Conservation (phyloP, 2,888 invertebrate genomes). For the Chalcosyrphus nemorum region DNA sequence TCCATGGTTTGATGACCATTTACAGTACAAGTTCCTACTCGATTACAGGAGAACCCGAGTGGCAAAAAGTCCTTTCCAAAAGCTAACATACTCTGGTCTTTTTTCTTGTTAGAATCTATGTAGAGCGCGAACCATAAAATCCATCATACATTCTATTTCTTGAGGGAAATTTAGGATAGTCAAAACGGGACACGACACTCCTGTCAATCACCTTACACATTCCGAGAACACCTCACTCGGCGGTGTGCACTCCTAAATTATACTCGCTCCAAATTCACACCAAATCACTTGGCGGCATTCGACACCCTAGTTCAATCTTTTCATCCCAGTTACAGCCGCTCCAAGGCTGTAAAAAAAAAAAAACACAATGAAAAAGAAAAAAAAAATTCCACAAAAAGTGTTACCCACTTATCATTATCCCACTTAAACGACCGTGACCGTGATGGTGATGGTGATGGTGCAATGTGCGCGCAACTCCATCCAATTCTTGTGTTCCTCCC, state of each 20-base stretch:
- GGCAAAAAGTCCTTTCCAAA: not conserved
- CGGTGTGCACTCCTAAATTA: slow-evolving; percentile 59
- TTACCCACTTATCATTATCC: slow-evolving; percentile 72
- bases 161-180: not conserved
- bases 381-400: slow-evolving; percentile 63
- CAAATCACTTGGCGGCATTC: slow-evolving; percentile 58
- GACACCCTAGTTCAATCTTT: slow-evolving; percentile 18
- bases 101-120: not conserved
- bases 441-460: slow-evolving; percentile 37
- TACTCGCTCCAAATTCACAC: slow-evolving; percentile 67
- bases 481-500: slow-evolving; percentile 37
- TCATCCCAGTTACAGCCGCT: slow-evolving; percentile 9
- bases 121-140: not conserved
- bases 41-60: not conserved
- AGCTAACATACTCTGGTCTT: not conserved
- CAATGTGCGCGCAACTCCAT: slow-evolving; percentile 5
- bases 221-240: slow-evolving; percentile 37
- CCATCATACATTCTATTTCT: not conserved
- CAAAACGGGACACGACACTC: not conserved
- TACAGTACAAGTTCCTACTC: too few species aligned
- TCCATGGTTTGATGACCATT: too few species aligned
- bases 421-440: slow-evolving; percentile 70
- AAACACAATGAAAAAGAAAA: slow-evolving; percentile 17
- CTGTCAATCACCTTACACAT: slow-evolving; percentile 46
- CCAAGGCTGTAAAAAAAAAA: too few species aligned